Evolutionary conservation across 2,113 vertebrate genomes (phyloP), one percentile per base, ranked within the genome.

Genomic region (Notothenia rossii): DNA sequence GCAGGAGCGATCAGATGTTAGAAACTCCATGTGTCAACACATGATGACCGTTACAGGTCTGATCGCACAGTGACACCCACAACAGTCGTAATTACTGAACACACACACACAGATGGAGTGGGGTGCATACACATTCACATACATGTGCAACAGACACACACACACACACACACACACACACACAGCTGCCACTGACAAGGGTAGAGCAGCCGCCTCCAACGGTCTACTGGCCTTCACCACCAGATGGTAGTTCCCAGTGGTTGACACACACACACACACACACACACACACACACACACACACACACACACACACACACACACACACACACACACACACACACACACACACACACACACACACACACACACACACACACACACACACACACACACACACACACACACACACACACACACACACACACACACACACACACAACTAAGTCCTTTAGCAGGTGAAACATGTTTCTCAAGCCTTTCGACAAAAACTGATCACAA

Each of bases 161-260:
- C 0, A 29, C 29, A 29, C 25, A 29, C 25, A 40, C 25, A 25
- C 43, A 72, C 15, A 50, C 56, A 49, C 43, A 40, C 54, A 79
- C 77, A 78, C 94, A 95, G 89, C 92, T 93, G 92, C 79, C 67
- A 86, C 62, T 90, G 95, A 93, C 87, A 90, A 84, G 81, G 81
- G 63, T 77, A 81, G 85, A 87, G 69, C 78, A 61, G 79, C 78
- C 83, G 61, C 33, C 70, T 82, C 79, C 75, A 93, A 92, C 82
- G 76, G 86, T 83, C 68, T 65, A 66, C 77, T 82, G 83, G 79
- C 91, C 87, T 90, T 93, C 92, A 91, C 58, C 45, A 90, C 82
- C 92, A 94, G 91, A 93, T 93, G 93, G 90, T 85, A 56, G 67
- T 77, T 87, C 67, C 60, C 61, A 81, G 60, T 84, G 74, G 69